phyloP scores from a whole-genome alignment of 2,113 vertebrate genomes.

The Vidua chalybeata region DNA sequence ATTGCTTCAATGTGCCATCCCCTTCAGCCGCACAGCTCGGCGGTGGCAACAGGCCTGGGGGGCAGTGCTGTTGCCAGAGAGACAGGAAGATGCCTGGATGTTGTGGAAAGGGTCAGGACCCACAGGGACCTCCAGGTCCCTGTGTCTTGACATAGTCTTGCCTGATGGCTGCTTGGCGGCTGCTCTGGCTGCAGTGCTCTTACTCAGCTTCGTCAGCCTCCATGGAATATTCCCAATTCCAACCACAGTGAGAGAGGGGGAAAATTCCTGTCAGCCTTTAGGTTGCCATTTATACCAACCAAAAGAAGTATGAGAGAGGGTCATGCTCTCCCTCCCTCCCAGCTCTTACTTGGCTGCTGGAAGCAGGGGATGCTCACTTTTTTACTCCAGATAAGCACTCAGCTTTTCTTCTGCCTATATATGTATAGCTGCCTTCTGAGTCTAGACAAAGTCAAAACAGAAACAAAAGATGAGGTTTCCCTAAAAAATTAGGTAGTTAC shows the following conservation, averaged over 20 bases:
- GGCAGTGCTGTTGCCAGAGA: neutral
- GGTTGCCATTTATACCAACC: neutral
- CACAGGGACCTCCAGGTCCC: neutral
- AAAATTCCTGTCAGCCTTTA: neutral
- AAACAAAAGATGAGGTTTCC: neutral
- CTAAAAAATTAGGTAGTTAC: neutral
- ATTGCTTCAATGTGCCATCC: slow-evolving; percentile 52
- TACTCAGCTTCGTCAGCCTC: neutral
- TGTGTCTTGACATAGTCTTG: neutral
- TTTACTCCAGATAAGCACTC: neutral
- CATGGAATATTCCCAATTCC: neutral
- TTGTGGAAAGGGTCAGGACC: neutral
- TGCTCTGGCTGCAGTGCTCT: neutral
- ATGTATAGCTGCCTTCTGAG: neutral
- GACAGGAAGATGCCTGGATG: neutral
- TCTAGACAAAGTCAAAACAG: neutral
- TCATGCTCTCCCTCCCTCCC: neutral
- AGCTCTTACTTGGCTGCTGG: neutral
- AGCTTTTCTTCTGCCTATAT: neutral
- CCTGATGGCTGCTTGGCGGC: neutral
- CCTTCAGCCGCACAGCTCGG: slow-evolving; percentile 9
- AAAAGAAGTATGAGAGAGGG: neutral
- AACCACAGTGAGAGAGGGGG: neutral
- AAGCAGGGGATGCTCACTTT: neutral
- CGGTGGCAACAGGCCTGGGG: neutral